Evolutionary conservation across 2,113 vertebrate species (phyloP).

Genomic region (Crotalus tigris): DNA sequence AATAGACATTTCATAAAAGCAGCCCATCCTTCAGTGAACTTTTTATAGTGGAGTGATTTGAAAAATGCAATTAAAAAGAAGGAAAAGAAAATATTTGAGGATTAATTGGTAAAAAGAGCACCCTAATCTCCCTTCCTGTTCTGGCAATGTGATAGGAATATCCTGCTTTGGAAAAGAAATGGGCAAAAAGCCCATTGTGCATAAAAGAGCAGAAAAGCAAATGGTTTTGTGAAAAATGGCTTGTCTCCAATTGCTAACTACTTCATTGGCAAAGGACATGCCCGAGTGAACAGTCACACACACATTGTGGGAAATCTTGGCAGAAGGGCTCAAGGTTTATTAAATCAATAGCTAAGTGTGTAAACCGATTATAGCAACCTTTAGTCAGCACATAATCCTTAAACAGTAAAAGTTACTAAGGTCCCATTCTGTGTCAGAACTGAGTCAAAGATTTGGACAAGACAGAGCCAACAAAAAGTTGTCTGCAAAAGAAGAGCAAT

Average conservation of each 20-base stretch:
- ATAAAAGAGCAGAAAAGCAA: slow-evolving; percentile 13
- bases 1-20: slow-evolving; percentile 30
- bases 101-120: slow-evolving; percentile 48
- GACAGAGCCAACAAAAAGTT: not conserved
- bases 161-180: slow-evolving; percentile 27
- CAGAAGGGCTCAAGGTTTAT: slow-evolving; percentile 26
- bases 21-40: slow-evolving; percentile 29
- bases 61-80: slow-evolving; percentile 30
- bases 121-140: slow-evolving; percentile 28
- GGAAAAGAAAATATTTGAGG: slow-evolving; percentile 27
- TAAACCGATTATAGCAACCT: not conserved
- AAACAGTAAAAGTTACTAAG: slow-evolving; percentile 10
- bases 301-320: slow-evolving; percentile 15
- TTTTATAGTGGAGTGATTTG: slow-evolving; percentile 22
- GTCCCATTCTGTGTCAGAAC: not conserved
- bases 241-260: slow-evolving; percentile 23
- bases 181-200: slow-evolving; percentile 28
- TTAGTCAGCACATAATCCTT: slow-evolving; percentile 22
- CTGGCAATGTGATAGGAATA: slow-evolving; percentile 20
- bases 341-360: slow-evolving; percentile 29
- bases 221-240: not conserved
- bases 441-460: not conserved
- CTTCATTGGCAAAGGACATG: slow-evolving; percentile 16
- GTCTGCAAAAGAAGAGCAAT: not conserved
- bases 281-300: slow-evolving; percentile 9